A percentile compares a stretch with the other conserved stretches of the same genome.
phyloP scores from a whole-genome alignment of 2,797 vertebrate species.

The Pogonophryne albipinna region DNA sequence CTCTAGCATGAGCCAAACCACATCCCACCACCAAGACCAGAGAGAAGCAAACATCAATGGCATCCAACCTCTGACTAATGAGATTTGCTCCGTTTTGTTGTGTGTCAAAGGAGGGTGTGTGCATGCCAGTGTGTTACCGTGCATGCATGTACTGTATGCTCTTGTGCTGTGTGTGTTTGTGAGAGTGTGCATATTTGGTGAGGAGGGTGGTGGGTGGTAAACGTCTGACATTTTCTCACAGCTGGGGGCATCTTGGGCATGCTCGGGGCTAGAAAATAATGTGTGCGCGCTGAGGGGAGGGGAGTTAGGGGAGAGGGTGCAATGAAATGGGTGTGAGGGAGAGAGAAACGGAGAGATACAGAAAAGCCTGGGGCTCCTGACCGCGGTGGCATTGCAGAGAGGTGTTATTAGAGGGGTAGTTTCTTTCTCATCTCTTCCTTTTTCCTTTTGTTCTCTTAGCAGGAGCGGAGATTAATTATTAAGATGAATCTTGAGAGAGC shows the following conservation, averaged over 20 bases:
- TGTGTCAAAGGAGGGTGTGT: conserved; percentile 42
- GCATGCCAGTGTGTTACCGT: conserved; percentile 22
- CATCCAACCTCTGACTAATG: conserved; percentile 76
- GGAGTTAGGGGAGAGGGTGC: conserved; percentile 39
- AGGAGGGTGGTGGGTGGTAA: conserved; percentile 78
- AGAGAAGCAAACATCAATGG: conserved; percentile 78
- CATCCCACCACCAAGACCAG: conserved; percentile 75
- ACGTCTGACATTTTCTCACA: conserved; percentile 82
- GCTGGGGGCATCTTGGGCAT: conserved; percentile 78
- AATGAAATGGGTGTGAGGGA: conserved; percentile 32
- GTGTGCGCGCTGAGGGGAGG: conserved; percentile 56
- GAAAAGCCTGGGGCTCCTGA: conserved; percentile 69
- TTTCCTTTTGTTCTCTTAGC: conserved; percentile 74
- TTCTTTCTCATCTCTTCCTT: conserved; percentile 42
- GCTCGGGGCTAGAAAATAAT: conserved; percentile 77
- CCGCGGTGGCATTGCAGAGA: conserved; percentile 69
- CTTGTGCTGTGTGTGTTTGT: conserved; percentile 42
- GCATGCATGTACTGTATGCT: conserved; percentile 26
- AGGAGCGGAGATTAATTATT: conserved; percentile 80
- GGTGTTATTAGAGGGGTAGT: conserved; percentile 61
- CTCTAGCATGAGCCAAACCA: conserved; percentile 72
- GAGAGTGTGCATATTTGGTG: conserved; percentile 67
- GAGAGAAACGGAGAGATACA: conserved; percentile 1
- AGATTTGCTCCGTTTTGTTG: conserved; percentile 67
- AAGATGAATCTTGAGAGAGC: conserved; percentile 63